phyloP scores from a whole-genome alignment of 1,140 invertebrate species.

The Metopolophium dirhodum region DNA sequence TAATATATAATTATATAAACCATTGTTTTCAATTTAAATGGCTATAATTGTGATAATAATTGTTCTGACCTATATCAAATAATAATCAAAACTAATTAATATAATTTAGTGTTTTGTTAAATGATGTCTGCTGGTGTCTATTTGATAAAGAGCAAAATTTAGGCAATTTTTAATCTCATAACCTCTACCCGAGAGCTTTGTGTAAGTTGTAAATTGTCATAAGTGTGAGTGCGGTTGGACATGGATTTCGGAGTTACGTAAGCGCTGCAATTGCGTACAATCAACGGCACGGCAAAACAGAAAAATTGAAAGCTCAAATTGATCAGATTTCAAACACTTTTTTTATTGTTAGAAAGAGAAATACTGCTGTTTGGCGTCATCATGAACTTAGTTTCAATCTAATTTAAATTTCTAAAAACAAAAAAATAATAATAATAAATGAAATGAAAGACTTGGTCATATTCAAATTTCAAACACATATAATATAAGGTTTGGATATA shows the following conservation, averaged over 20 bases:
- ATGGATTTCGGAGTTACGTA: no score
- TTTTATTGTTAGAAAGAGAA: no score
- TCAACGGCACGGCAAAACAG: no score
- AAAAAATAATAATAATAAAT: no score
- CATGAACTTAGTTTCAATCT: no score
- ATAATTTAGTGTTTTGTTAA: background rate
- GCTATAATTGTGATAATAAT: background rate
- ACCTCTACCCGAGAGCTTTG: background rate
- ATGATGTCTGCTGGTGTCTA: background rate
- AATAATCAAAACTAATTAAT: background rate
- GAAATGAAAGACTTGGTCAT: no score
- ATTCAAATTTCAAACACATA: background rate
- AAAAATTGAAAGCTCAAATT: background rate
- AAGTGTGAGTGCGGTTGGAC: background rate
- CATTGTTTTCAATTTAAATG: background rate
- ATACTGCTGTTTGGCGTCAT: no score
- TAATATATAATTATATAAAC: background rate
- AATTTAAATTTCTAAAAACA: no score
- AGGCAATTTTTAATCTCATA: background rate
- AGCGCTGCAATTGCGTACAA: background rate
- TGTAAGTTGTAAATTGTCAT: background rate
- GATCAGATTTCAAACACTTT: no score
- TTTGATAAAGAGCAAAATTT: background rate
- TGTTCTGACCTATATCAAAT: background rate
- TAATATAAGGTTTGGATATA: background rate